These are phyloP conservation scores for Chrysotoxum bicinctum DNA, from an alignment of 2,888 invertebrate species.

Conservation along the genomic window DNA sequence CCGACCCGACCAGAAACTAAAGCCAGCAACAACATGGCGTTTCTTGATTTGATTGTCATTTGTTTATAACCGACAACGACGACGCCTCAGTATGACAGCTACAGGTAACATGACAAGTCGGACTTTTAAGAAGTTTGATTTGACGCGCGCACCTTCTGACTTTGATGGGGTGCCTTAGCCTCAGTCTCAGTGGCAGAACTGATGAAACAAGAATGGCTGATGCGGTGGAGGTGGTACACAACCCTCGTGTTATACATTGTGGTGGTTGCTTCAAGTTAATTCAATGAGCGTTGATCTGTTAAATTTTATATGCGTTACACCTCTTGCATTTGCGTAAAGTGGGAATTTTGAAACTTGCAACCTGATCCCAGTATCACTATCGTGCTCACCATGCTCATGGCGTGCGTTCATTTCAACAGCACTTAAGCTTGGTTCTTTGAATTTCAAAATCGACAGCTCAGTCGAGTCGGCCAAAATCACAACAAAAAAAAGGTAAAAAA, in stretches of 20 bases:
- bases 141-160: conserved; percentile 14
- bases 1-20: conserved; percentile 24
- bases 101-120: conserved; percentile 60
- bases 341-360: conserved; percentile 54
- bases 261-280: not conserved
- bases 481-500: not conserved
- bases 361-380: conserved; percentile 20
- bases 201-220: not conserved
- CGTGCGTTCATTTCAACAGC: conserved; percentile 1
- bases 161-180: not conserved
- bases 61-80: conserved; percentile 56
- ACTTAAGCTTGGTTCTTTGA: not conserved
- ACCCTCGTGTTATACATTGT: conserved; percentile 36
- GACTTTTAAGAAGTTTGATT: conserved; percentile 38
- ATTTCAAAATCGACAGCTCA: not conserved
- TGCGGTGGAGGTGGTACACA: not conserved
- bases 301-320: conserved; percentile 57
- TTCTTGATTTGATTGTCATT: conserved; percentile 59
- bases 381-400: not conserved
- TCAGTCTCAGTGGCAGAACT: not conserved
- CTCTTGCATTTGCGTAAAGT: conserved; percentile 56
- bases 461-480: too few relatives aligned
- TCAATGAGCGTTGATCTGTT: conserved; percentile 51
- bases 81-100: conserved; percentile 60
- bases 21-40: conserved; percentile 35